These are phyloP conservation scores for Gymnocephalus cernua DNA, from an alignment of 2,113 vertebrate species.

Conservation along the genomic window DNA sequence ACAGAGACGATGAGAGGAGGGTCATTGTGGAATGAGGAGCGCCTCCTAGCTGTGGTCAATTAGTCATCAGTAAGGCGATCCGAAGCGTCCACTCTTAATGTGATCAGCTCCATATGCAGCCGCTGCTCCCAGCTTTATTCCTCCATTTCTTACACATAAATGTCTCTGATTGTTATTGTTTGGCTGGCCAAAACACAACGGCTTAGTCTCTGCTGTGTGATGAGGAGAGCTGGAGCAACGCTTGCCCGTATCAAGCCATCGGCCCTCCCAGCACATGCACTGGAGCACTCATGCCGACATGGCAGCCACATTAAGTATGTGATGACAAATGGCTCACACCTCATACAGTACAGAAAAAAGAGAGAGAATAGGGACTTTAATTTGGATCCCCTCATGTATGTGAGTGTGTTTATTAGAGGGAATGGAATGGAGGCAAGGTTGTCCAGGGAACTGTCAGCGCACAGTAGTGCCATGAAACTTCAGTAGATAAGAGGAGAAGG, in stretches of 20 bases:
- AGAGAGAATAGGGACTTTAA: constrained; percentile 34
- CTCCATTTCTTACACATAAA: constrained; percentile 72
- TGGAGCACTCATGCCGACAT: constrained; percentile 47
- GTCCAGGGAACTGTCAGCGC: constrained; percentile 69
- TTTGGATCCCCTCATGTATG: constrained; percentile 45
- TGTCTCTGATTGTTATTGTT: constrained; percentile 81
- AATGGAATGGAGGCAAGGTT: constrained; percentile 43
- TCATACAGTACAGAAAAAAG: constrained; percentile 45
- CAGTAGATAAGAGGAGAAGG: constrained; percentile 65
- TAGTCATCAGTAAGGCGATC: constrained; percentile 82
- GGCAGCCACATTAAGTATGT: constrained; percentile 64
- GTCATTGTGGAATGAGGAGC: constrained; percentile 53
- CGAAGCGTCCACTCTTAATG: constrained; percentile 51
- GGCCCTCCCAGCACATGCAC: constrained; percentile 15
- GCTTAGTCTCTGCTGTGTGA: constrained; percentile 60
- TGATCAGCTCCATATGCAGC: constrained; percentile 83
- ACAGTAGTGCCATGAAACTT: constrained; percentile 58
- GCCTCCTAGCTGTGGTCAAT: constrained; percentile 71
- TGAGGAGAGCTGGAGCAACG: constrained; percentile 62
- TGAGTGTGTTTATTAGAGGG: constrained; percentile 52
- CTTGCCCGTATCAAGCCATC: constrained; percentile 60
- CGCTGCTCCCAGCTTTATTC: constrained; percentile 49
- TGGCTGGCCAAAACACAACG: constrained; percentile 66
- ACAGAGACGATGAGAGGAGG: constrained; percentile 25
- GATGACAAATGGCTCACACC: constrained; percentile 80